These are phyloP conservation scores for Mystacornis crossleyi DNA, from an alignment of 2,113 vertebrate species.

Conservation along the genomic window DNA sequence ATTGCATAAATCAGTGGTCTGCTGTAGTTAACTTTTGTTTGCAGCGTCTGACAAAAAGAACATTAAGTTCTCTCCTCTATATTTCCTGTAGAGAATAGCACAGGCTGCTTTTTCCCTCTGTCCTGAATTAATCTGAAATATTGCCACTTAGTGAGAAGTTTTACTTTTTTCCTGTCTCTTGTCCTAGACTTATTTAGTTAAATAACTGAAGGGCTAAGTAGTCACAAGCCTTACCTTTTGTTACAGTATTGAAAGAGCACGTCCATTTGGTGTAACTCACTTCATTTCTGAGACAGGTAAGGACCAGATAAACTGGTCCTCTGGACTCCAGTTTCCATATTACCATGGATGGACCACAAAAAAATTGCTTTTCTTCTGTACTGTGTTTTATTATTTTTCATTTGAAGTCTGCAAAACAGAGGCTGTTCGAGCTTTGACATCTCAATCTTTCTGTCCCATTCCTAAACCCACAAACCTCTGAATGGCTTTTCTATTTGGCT, in stretches of 20 bases:
- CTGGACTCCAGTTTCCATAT: neutral
- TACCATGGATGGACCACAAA: neutral
- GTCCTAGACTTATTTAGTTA: neutral
- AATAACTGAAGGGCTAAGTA: neutral
- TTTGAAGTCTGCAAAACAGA: neutral
- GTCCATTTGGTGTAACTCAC: neutral
- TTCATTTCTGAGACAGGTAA: neutral
- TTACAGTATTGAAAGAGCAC: neutral
- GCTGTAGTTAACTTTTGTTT: slow-evolving; percentile 7
- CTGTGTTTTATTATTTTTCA: neutral
- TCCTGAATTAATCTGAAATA: neutral
- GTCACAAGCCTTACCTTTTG: neutral
- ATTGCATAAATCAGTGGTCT: slow-evolving; percentile 44
- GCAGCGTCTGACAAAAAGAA: slow-evolving; percentile 10
- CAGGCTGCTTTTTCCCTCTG: neutral
- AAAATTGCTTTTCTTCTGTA: neutral
- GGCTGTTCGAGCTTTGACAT: neutral
- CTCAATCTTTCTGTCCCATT: neutral
- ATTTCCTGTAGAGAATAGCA: neutral
- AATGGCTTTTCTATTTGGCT: neutral
- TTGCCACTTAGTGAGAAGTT: neutral
- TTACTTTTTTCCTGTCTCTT: neutral
- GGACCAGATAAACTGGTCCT: neutral
- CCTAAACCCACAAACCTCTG: neutral
- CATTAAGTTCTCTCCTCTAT: slow-evolving; percentile 21